Percentiles rank a stretch among this genome's conserved stretches.
Conservation (phyloP, 2,113 vertebrate genomes). For the Vireo altiloquus region DNA sequence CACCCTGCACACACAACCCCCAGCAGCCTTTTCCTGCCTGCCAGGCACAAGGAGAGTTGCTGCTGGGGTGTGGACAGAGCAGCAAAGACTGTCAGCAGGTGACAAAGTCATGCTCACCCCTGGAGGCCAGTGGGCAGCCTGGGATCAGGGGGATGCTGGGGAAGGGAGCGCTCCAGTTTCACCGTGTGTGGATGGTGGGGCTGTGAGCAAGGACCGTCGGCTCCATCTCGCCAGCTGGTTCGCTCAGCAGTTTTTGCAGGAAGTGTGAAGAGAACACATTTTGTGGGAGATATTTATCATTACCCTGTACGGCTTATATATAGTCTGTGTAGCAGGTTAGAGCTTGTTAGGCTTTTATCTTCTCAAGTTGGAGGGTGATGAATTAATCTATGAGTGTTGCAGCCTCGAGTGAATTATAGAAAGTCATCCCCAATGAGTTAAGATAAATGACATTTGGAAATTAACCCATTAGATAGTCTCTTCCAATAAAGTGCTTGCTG, state of each 20-base stretch:
- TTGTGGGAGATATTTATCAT: constrained; percentile 62
- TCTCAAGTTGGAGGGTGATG: constrained; percentile 55
- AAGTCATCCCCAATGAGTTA: constrained; percentile 53
- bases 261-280: constrained; percentile 60
- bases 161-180: background rate
- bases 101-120: accelerated
- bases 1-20: background rate
- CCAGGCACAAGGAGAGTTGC: background rate
- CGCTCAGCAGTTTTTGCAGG: constrained; percentile 51
- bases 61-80: background rate
- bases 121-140: background rate
- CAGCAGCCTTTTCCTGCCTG: background rate
- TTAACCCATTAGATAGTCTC: constrained; percentile 52
- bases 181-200: background rate
- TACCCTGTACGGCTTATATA: constrained; percentile 59
- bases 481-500: constrained; percentile 30
- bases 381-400: constrained; percentile 54
- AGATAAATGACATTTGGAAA: constrained; percentile 64
- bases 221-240: constrained; percentile 54
- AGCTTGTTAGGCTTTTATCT: constrained; percentile 67
- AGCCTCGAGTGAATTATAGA: constrained; percentile 57
- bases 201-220: background rate
- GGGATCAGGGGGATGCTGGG: accelerated
- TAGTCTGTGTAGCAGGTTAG: constrained; percentile 56
- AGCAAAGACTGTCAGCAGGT: accelerated